Base-by-base conservation (phyloP, 2,888 invertebrate genomes). In the Conchocele bisecta region DNA sequence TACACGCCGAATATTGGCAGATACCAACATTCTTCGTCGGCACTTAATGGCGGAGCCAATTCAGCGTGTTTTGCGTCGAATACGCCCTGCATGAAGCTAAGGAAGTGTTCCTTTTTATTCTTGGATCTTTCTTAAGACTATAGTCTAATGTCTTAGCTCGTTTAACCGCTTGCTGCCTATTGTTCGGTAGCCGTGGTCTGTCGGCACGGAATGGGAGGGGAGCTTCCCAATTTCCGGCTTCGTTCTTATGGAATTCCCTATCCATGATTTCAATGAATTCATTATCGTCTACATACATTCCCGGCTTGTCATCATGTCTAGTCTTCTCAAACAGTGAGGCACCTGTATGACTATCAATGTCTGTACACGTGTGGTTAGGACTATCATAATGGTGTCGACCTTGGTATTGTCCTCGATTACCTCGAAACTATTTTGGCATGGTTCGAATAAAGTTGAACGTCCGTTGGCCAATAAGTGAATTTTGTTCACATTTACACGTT, bases 1-100 rank as follows among this genome's bases (percentile, higher is more conserved):
- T 70, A 64, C 1, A 78, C 65, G 1, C 77, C 79, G 48, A 81
- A 81, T 13, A 73, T 63, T 44, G 77, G 77, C 24, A 77, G 50
- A 31, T 69, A 78, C 80, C 67, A 82, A 22, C 65, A 64, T 37
- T 80, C 75, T 50, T 70, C 72, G 13, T 33, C 56, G 0, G 28
- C 15, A 20, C 24, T 7, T 0, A 75, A 29, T 7, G 57, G 35
- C 17, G 78, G 73, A 7, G 75, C 75, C 9, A 67, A 6, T 59
- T 76, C 73, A 13, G 78, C 75, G 22, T 78, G 70, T 4, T 58
- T 53, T 9, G 31, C 63, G 2, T 71, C 50, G 37, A 50, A 15
- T 60, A 75, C 26, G 20, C 48, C 20, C 42, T 7, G 69, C 72
- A 79, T 44, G 59, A 75, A 48, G 13, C 44, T 26, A 24, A 75